Conservation (phyloP, 2,888 invertebrate species). For the Drosophila mimica region DNA sequence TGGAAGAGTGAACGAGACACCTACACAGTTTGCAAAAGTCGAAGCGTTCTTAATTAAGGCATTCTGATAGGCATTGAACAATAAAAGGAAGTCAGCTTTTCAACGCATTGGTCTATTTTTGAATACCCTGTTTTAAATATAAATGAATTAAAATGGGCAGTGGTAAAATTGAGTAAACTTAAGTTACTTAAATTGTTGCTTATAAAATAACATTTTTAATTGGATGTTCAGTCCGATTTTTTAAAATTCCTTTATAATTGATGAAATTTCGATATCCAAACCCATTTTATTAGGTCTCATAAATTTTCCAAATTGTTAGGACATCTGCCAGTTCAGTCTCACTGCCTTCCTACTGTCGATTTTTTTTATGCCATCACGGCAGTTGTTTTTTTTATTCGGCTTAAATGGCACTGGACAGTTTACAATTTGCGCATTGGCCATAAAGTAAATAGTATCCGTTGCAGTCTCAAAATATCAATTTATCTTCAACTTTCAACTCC, state of each 20-base stretch:
- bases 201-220: background rate
- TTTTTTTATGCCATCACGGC: background rate
- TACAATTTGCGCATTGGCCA: constrained; percentile 62
- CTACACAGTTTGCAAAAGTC: constrained; percentile 48
- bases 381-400: constrained; percentile 29
- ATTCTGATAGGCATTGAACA: constrained; percentile 66
- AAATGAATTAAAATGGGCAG: background rate
- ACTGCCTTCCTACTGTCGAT: background rate
- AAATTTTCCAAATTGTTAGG: background rate
- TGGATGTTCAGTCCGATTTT: background rate
- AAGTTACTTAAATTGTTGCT: background rate
- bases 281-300: too few relatives aligned
- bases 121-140: constrained; percentile 2
- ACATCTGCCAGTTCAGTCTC: background rate
- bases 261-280: too few relatives aligned
- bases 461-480: constrained; percentile 57
- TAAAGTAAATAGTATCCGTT: constrained; percentile 56
- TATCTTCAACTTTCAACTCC: constrained; percentile 49
- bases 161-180: background rate
- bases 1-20: constrained; percentile 7
- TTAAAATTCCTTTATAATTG: background rate
- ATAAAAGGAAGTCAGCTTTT: constrained; percentile 61
- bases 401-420: constrained; percentile 64
- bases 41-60: constrained; percentile 73
- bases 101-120: background rate